Conservation (phyloP, 2,888 invertebrate genomes). For the Operophtera brumata region DNA sequence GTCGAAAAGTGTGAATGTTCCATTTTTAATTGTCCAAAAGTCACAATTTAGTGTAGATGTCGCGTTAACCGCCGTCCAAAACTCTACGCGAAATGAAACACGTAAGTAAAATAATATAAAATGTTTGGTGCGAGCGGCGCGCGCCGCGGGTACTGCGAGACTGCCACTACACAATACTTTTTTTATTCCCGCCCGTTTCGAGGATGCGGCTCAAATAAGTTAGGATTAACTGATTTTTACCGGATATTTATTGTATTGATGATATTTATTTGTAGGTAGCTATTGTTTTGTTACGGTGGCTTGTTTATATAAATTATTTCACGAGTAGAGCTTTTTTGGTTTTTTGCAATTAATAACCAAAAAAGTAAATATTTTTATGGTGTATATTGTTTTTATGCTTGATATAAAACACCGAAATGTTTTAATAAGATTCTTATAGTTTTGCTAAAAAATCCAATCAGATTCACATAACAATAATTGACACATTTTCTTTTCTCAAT, state of each 20-base stretch:
- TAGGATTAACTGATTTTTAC: conserved; percentile 55
- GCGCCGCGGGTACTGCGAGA: conserved; percentile 70
- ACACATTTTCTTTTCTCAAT: not conserved
- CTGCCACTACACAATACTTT: conserved; percentile 57
- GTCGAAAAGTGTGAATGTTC: conserved; percentile 55
- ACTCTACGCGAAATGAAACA: conserved; percentile 79
- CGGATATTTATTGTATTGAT: conserved; percentile 23
- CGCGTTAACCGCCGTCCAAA: conserved; percentile 74
- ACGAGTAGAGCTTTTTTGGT: not conserved
- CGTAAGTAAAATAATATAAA: conserved; percentile 77
- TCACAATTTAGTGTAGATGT: conserved; percentile 75
- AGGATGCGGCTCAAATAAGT: conserved; percentile 69
- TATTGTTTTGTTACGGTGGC: conserved; percentile 15
- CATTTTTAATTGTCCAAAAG: conserved; percentile 65
- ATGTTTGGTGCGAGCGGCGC: conserved; percentile 72
- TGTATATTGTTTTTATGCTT: not conserved
- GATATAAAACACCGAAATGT: not conserved
- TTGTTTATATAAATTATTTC: conserved; percentile 6
- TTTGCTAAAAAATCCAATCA: conserved; percentile 49
- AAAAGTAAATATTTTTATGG: not conserved
- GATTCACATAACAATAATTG: conserved; percentile 56
- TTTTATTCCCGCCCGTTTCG: conserved; percentile 69
- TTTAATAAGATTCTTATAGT: conserved; percentile 27
- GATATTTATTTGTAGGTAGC: conserved; percentile 18
- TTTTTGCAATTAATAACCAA: not conserved